A percentile compares a stretch with the other conserved stretches of the same genome.
Conservation (phyloP, 2,888 invertebrate species). For the Deroplatys truncata region DNA sequence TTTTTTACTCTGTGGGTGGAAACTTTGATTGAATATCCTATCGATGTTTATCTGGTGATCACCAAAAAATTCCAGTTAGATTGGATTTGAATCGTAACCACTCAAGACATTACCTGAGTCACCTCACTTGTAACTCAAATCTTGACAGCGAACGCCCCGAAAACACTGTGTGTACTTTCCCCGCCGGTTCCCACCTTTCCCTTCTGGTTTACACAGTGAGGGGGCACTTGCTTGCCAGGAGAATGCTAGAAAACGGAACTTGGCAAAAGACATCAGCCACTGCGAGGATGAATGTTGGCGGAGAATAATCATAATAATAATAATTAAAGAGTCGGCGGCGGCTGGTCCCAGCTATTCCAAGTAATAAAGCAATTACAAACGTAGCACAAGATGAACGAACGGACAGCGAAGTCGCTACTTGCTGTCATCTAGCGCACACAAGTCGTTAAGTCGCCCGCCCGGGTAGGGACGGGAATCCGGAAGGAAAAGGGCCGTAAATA, state of each 20-base stretch:
- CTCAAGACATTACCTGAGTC: no score
- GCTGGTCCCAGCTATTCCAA: conserved; percentile 25
- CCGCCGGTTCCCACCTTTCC: background rate
- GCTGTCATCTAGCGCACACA: conserved; percentile 19
- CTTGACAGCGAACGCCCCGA: background rate
- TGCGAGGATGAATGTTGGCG: background rate
- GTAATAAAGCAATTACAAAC: conserved; percentile 33
- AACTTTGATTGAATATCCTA: no score
- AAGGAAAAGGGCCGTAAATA: conserved; percentile 31
- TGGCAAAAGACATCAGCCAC: conserved; percentile 14
- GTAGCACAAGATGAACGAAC: conserved; percentile 27
- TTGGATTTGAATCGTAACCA: no score
- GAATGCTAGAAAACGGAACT: conserved; percentile 10
- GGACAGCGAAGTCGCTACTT: conserved; percentile 11
- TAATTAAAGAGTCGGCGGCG: conserved; percentile 23
- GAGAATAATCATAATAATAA: conserved; percentile 23
- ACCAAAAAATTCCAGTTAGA: no score
- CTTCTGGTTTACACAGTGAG: no score
- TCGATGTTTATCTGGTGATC: no score
- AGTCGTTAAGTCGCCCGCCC: conserved; percentile 23
- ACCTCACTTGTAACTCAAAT: no score
- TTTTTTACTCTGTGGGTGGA: no score
- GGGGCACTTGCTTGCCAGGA: background rate
- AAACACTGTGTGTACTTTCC: background rate
- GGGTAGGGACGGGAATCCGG: conserved; percentile 19